Conservation (phyloP, 2,113 vertebrate genomes). For the Micromys minutus region DNA sequence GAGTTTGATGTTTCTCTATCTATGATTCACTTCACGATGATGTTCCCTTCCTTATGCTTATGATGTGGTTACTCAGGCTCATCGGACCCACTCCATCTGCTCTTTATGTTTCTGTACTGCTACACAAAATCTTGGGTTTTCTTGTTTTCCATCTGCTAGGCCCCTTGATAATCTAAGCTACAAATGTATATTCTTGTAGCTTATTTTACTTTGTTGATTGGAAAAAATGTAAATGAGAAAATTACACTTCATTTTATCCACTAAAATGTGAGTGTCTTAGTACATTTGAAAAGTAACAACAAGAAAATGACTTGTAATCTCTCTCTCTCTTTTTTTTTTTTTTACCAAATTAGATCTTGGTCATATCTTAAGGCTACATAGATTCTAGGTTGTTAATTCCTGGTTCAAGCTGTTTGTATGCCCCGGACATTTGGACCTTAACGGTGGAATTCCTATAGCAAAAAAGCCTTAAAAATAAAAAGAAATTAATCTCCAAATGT, state of each 20-base stretch:
- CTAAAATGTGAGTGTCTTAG: slow-evolving; percentile 5
- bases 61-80: neutral
- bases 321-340: no score
- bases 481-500: slow-evolving; percentile 70
- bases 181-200: slow-evolving; percentile 5
- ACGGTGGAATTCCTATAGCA: slow-evolving; percentile 39
- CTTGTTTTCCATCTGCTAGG: slow-evolving; percentile 27
- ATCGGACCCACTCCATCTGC: neutral
- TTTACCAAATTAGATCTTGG: slow-evolving; percentile 47
- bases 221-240: slow-evolving; percentile 48
- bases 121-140: slow-evolving; percentile 39
- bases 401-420: slow-evolving; percentile 24
- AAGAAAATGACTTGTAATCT: slow-evolving; percentile 14
- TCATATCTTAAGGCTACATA: neutral
- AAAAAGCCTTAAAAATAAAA: slow-evolving; percentile 52
- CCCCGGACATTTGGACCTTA: slow-evolving; percentile 51
- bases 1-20: slow-evolving; percentile 4
- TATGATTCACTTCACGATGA: neutral
- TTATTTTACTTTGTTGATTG: slow-evolving; percentile 45
- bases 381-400: slow-evolving; percentile 48
- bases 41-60: neutral
- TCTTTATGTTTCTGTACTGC: slow-evolving; percentile 16
- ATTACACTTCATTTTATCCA: neutral
- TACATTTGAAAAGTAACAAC: slow-evolving; percentile 47
- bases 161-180: neutral